A percentile compares a stretch with the other conserved stretches of the same genome.
Evolutionary conservation across 1,140 invertebrate genomes (phyloP).

Genomic region (Bombus fervidus): DNA sequence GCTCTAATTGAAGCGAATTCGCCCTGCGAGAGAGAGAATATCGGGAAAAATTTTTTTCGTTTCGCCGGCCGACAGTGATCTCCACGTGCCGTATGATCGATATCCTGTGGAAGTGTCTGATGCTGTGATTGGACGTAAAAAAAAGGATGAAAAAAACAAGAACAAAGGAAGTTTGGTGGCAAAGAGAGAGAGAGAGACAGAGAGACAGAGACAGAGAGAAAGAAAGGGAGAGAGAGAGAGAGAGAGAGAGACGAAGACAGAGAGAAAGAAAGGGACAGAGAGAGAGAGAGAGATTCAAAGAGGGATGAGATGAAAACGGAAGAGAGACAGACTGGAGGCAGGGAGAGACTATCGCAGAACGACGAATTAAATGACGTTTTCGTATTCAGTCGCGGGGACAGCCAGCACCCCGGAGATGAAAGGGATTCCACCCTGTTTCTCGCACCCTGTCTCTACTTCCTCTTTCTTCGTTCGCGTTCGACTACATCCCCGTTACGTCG

Average conservation of each 20-base stretch:
- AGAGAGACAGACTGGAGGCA: constrained; percentile 20
- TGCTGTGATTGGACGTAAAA: constrained; percentile 62
- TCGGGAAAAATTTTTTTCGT: constrained; percentile 59
- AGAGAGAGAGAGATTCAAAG: not conserved
- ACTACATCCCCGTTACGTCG: not conserved
- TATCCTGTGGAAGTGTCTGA: constrained; percentile 56
- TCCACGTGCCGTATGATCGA: constrained; percentile 59
- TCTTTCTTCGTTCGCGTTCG: not conserved
- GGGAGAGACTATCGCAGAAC: constrained; percentile 54
- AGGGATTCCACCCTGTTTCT: constrained; percentile 31
- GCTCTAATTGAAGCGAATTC: constrained; percentile 65
- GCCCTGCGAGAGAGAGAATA: constrained; percentile 34
- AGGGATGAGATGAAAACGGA: not conserved
- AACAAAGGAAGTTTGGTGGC: not conserved
- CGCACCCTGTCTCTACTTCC: not conserved
- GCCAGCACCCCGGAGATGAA: constrained; percentile 50
- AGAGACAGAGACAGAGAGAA: too few relatives aligned
- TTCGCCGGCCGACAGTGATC: constrained; percentile 53
- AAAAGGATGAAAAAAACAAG: not conserved
- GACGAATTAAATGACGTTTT: constrained; percentile 69
- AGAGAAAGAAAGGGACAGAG: too few relatives aligned
- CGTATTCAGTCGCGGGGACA: constrained; percentile 61
- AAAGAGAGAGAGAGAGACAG: not conserved
- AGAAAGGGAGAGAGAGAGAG: not conserved
- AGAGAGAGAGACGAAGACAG: not conserved